phyloP scores from a whole-genome alignment of 2,888 invertebrate species.

The Meta bourneti region DNA sequence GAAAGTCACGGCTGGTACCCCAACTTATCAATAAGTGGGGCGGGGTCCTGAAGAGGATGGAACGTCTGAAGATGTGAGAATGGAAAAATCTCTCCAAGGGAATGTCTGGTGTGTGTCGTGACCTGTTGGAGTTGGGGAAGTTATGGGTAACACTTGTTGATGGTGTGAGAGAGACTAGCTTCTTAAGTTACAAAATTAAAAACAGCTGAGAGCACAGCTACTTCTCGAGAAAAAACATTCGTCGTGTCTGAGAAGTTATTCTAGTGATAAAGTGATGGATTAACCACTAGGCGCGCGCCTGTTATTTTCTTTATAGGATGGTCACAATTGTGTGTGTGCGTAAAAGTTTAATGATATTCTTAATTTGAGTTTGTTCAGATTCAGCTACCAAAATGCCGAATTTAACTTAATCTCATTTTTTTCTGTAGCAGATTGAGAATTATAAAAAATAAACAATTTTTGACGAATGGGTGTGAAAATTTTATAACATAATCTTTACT shows the following conservation, averaged over 20 bases:
- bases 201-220: neutral
- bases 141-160: slow-evolving; percentile 44
- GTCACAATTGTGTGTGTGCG: neutral
- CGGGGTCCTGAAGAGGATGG: neutral
- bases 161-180: neutral
- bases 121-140: slow-evolving; percentile 21
- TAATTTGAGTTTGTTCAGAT: neutral
- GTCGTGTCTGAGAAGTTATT: no score
- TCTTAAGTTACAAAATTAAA: slow-evolving; percentile 25
- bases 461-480: no score
- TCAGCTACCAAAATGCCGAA: neutral
- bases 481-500: no score
- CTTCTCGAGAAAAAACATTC: neutral
- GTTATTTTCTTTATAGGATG: neutral
- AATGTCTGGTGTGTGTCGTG: slow-evolving; percentile 12
- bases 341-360: neutral
- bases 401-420: no score
- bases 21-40: neutral
- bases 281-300: neutral
- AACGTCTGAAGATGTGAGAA: slow-evolving; percentile 18
- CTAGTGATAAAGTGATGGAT: no score
- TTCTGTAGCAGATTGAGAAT: no score
- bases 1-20: neutral
- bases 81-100: neutral
- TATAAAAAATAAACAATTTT: no score